A percentile compares a stretch with the other conserved stretches of the same genome.
Evolutionary conservation across 2,113 vertebrate species (phyloP).

Genomic region (Macquaria australasica): DNA sequence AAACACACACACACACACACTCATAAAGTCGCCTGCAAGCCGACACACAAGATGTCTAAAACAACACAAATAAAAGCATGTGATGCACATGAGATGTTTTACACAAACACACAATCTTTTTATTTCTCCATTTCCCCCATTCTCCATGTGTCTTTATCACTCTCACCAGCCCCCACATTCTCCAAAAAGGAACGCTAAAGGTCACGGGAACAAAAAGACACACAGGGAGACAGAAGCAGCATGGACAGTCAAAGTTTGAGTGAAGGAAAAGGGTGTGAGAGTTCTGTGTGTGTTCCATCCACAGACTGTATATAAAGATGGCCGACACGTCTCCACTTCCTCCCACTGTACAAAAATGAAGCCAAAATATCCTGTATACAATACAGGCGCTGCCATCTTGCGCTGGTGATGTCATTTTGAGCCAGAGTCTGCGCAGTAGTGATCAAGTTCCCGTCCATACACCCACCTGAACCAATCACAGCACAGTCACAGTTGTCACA

Average conservation of each 20-base stretch:
- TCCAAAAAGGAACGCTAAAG: not conserved
- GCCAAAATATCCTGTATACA: too few species aligned
- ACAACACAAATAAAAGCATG: constrained; percentile 40
- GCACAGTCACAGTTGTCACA: too few species aligned
- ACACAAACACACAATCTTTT: not conserved
- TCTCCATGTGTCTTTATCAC: not conserved
- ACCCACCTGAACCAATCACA: too few species aligned
- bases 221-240: not conserved
- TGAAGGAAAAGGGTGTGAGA: not conserved
- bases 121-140: constrained; percentile 17
- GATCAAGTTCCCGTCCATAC: too few species aligned
- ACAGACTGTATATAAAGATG: too few species aligned
- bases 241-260: not conserved
- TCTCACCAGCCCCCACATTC: not conserved
- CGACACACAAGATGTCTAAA: constrained; percentile 9
- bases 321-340: too few species aligned
- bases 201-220: not conserved
- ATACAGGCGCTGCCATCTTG: too few species aligned
- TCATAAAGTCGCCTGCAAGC: constrained; percentile 22
- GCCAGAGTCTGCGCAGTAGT: too few species aligned
- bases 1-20: constrained; percentile 16
- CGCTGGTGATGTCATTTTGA: too few species aligned
- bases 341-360: too few species aligned
- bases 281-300: not conserved
- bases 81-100: constrained; percentile 22